phyloP scores from a whole-genome alignment of 2,113 vertebrate genomes.

The Pavo muticus region DNA sequence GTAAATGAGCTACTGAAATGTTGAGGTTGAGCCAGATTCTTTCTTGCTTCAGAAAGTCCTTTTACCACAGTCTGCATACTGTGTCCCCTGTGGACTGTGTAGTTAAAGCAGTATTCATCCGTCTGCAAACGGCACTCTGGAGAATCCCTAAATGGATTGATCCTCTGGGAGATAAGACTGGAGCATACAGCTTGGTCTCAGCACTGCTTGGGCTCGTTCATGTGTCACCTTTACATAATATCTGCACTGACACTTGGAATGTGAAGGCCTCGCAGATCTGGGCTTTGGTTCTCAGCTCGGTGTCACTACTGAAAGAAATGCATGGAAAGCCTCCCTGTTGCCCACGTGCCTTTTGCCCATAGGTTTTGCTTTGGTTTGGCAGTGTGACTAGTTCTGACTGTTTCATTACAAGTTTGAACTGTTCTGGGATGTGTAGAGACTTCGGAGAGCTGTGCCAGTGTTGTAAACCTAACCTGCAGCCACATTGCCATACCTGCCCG shows the following conservation, averaged over 20 bases:
- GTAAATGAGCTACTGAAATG: not conserved
- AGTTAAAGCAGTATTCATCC: not conserved
- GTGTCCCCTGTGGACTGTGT: not conserved
- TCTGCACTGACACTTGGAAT: not conserved
- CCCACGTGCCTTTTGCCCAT: not conserved
- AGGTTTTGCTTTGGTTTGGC: conserved; percentile 10
- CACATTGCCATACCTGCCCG: not conserved
- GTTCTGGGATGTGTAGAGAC: not conserved
- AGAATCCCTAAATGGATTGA: not conserved
- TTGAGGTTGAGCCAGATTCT: not conserved
- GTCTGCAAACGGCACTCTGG: not conserved
- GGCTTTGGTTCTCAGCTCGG: not conserved
- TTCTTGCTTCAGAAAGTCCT: not conserved
- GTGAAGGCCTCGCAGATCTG: not conserved
- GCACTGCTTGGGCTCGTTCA: not conserved
- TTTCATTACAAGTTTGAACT: not conserved
- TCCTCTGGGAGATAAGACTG: not conserved
- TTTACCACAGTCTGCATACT: not conserved
- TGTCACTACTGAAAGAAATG: not conserved
- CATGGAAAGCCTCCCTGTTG: not conserved
- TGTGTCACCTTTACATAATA: not conserved
- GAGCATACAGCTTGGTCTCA: not conserved
- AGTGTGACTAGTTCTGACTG: not conserved
- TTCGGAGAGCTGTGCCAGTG: not conserved
- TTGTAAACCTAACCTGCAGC: not conserved